Base-by-base conservation (phyloP, 2,888 invertebrate genomes). In the Bibio marci region DNA sequence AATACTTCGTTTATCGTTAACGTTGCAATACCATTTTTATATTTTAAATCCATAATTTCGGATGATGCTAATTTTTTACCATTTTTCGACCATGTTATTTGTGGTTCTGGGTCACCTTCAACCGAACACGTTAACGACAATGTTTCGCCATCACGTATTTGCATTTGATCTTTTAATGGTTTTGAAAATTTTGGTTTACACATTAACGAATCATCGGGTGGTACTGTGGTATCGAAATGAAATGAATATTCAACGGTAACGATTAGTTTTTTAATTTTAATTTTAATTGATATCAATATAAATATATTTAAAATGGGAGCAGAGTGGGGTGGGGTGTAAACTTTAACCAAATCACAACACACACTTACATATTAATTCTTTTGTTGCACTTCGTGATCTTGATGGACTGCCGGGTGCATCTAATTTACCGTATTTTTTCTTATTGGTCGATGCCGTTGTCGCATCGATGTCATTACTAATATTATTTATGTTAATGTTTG, bases 91-190 rank as follows among this genome's bases (percentile, higher is more conserved):
- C 92, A 94, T 47, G 77, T 73, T 32, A 35, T 26, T 55, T 88
- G 77, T 1, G 94, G 92, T 57, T 88, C 91, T 35, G 94, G 92
- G 63, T 91, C 91, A 12, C 92, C 92, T 48, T 78, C 75, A 37
- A 92, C 85, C 46, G 81, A 75, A 46, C 83, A 86, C 12, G 76
- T 77, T 47, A 95, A 69, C 49, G 80, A 73, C 41, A 92, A 66
- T 43, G 80, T 75, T 44, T 87, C 82, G n/a, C 91, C 94, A 63
- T 94, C 94, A 30, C 74, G 73, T 27, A 90, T 73, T n/a, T 69
- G 71, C 37, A 83, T 56, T 22, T 22, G 22, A 54, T 85, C 77
- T 46, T 70, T 71, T 25, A 94, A 65, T 15, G 77, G 72, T 51
- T 81, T 80, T 1, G 79, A 75, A 59, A 92, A 90, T 51, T 79